Conservation (phyloP, 2,113 vertebrate genomes). For the Upupa epops region DNA sequence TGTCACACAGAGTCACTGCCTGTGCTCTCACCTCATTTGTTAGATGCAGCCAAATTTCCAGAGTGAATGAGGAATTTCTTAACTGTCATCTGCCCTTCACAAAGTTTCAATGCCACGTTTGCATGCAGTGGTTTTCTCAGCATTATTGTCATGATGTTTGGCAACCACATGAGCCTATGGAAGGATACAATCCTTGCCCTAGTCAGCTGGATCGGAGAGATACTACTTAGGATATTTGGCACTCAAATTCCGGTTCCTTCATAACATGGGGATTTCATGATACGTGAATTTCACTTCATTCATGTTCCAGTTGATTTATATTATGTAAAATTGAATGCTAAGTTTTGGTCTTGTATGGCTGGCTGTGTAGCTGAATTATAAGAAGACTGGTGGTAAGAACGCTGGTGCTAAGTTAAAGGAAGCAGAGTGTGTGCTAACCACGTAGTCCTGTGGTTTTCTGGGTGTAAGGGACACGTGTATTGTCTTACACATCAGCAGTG, state of each 20-base stretch:
- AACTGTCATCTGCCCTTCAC: background rate
- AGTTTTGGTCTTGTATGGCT: background rate
- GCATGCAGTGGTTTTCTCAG: background rate
- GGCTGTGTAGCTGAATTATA: background rate
- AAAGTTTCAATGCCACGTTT: background rate
- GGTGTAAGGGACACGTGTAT: background rate
- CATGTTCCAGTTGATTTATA: background rate
- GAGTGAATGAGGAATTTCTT: background rate
- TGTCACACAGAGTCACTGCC: background rate
- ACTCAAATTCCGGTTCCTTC: background rate
- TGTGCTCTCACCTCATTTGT: background rate
- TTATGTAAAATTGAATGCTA: background rate
- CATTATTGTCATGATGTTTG: background rate
- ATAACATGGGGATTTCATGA: background rate
- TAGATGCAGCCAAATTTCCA: background rate
- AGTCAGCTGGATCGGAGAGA: background rate
- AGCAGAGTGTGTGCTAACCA: accelerated
- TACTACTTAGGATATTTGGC: background rate
- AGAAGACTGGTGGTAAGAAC: background rate
- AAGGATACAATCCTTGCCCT: background rate
- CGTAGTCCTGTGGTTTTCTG: background rate
- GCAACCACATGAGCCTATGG: background rate
- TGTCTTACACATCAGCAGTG: background rate
- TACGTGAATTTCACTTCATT: background rate
- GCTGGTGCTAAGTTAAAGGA: background rate